These are phyloP conservation scores for Lutjanus argentimaculatus DNA, from an alignment of 2,797 vertebrate genomes.

Conservation along the genomic window DNA sequence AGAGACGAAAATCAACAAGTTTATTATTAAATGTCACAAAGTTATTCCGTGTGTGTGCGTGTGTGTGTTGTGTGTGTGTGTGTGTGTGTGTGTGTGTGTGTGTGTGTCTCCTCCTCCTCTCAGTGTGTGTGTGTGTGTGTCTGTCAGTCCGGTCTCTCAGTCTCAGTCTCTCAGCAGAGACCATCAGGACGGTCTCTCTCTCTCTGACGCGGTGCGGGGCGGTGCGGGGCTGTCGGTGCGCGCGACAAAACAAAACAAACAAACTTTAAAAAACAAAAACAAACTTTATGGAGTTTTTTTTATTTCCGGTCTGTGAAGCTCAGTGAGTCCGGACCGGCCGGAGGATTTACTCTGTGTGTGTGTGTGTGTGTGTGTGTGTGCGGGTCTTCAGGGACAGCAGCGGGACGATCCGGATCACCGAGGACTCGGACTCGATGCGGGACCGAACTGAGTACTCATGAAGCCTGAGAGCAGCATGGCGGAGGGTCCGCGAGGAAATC, in stretches of 20 bases:
- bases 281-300: neutral
- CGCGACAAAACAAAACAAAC: conserved; percentile 45
- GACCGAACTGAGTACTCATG: conserved; percentile 93
- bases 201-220: conserved; percentile 55
- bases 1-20: conserved; percentile 28
- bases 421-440: conserved; percentile 80
- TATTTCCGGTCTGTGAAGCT: too few species aligned
- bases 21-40: neutral
- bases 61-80: neutral
- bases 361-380: conserved; percentile 86
- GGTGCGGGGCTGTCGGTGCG: conserved; percentile 51
- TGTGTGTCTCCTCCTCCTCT: conserved; percentile 67
- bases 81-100: conserved; percentile 1
- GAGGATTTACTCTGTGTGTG: conserved; percentile 79
- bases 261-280: conserved; percentile 35
- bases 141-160: conserved; percentile 78
- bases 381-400: conserved; percentile 86
- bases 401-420: conserved; percentile 25
- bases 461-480: conserved; percentile 96
- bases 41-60: conserved; percentile 1
- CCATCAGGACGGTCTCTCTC: conserved; percentile 79
- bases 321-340: too few species aligned
- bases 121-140: conserved; percentile 17
- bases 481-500: conserved; percentile 94
- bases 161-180: conserved; percentile 71